Percentiles rank a stretch among this genome's conserved stretches.
phyloP scores from a whole-genome alignment of 2,888 invertebrate species.

The Latrodectus elegans region DNA sequence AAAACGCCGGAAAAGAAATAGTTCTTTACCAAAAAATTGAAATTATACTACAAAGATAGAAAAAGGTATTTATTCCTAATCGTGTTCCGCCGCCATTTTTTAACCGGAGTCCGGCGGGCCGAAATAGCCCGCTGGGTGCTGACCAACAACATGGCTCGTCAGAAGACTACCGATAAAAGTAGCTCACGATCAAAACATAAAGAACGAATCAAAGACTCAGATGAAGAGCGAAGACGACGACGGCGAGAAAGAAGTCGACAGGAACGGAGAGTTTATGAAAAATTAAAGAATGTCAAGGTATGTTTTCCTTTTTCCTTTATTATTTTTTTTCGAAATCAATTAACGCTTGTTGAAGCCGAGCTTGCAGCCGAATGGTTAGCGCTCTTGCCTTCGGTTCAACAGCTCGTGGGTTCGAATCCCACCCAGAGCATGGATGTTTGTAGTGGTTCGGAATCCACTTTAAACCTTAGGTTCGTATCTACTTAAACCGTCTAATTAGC shows the following conservation, averaged over 20 bases:
- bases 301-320: not conserved
- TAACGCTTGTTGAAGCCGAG: too few species aligned
- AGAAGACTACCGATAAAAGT: conserved; percentile 15
- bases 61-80: not conserved
- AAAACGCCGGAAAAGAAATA: not conserved
- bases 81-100: conserved; percentile 34
- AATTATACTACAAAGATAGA: too few species aligned
- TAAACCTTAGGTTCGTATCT: too few species aligned
- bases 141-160: conserved; percentile 30
- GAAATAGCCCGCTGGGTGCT: conserved; percentile 51
- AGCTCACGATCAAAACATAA: conserved; percentile 20
- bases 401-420: too few species aligned
- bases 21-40: not conserved
- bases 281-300: conserved; percentile 38
- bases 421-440: too few species aligned
- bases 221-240: conserved; percentile 17
- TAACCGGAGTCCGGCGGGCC: conserved; percentile 38
- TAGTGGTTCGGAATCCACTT: too few species aligned
- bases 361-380: too few species aligned
- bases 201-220: conserved; percentile 24
- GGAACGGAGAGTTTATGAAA: conserved; percentile 42
- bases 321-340: too few species aligned
- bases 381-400: too few species aligned
- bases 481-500: too few species aligned
- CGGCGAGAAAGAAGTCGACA: conserved; percentile 27